These are phyloP conservation scores for Nerophis lumbriciformis DNA, from an alignment of 2,113 vertebrate species.

Conservation along the genomic window DNA sequence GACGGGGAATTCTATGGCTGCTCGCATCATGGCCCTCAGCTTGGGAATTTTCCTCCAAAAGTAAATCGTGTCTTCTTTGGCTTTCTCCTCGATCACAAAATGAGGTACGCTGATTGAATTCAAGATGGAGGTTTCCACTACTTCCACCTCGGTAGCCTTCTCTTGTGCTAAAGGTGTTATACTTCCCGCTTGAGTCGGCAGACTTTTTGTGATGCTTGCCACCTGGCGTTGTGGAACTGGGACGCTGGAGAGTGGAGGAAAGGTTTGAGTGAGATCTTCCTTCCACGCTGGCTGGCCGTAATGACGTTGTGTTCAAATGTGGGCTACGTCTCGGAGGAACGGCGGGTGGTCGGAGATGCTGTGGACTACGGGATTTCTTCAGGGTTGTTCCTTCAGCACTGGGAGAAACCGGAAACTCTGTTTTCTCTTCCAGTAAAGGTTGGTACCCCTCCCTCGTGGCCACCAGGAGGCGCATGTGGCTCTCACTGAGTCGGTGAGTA, in stretches of 20 bases:
- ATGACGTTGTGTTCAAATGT: conserved; percentile 77
- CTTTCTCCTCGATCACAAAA: conserved; percentile 75
- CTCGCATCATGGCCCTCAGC: conserved; percentile 69
- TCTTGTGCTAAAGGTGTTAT: conserved; percentile 83
- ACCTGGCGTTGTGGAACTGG: conserved; percentile 59
- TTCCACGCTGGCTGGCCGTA: conserved; percentile 80
- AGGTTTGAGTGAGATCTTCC: conserved; percentile 82
- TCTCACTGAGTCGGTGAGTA: conserved; percentile 85
- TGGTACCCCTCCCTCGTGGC: conserved; percentile 88
- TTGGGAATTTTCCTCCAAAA: conserved; percentile 33
- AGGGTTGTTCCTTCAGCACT: conserved; percentile 70
- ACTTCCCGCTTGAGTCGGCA: conserved; percentile 76
- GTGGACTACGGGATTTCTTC: conserved; percentile 74
- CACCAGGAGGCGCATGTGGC: conserved; percentile 83
- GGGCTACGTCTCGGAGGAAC: conserved; percentile 89
- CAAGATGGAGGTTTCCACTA: conserved; percentile 69
- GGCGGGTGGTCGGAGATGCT: conserved; percentile 78
- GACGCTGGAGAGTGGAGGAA: conserved; percentile 82
- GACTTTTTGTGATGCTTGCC: conserved; percentile 78
- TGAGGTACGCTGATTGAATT: conserved; percentile 84
- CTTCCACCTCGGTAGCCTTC: conserved; percentile 72
- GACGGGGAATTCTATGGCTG: conserved; percentile 68
- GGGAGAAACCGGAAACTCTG: conserved; percentile 83
- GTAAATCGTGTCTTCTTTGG: conserved; percentile 76
- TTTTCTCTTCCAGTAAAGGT: conserved; percentile 86